A percentile compares a stretch with the other conserved stretches of the same genome.
These are phyloP conservation scores for Drepanosiphum platanoidis DNA, from an alignment of 2,888 invertebrate species.

Conservation along the genomic window DNA sequence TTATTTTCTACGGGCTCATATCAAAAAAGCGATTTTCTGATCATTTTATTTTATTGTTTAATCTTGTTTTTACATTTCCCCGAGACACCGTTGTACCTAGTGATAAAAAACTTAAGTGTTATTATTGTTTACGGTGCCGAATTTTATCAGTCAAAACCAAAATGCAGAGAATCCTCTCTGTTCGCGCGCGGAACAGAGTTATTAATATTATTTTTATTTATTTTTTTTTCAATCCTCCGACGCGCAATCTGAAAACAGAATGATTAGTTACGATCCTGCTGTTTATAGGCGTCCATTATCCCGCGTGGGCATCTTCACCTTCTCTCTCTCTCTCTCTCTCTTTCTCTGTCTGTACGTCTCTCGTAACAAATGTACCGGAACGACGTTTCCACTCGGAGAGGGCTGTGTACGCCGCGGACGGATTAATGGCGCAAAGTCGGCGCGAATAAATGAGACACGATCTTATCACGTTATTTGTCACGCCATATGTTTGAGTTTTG, in stretches of 20 bases:
- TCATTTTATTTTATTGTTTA: no score
- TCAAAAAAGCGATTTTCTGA: no score
- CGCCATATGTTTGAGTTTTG: slow-evolving; percentile 29
- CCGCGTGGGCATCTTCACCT: not conserved
- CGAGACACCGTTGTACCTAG: no score
- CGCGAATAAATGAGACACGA: slow-evolving; percentile 30
- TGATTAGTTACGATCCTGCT: slow-evolving; percentile 19
- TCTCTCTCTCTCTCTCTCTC: not conserved
- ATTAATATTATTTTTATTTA: not conserved
- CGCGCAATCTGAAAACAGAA: not conserved
- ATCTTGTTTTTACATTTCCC: no score
- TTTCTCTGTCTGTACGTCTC: no score
- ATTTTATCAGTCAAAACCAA: not conserved
- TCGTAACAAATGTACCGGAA: slow-evolving; percentile 35
- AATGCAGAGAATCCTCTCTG: no score
- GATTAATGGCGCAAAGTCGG: slow-evolving; percentile 36
- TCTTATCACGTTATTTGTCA: slow-evolving; percentile 48
- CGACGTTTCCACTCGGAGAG: slow-evolving; percentile 1
- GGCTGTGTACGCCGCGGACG: not conserved
- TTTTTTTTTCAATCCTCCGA: not conserved
- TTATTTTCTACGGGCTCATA: no score
- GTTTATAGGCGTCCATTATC: slow-evolving; percentile 16
- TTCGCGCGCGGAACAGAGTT: not conserved
- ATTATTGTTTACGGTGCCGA: not conserved
- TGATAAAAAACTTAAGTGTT: no score